Evolutionary conservation across 2,888 invertebrate species (phyloP).

Genomic region (Leucoma salicis): DNA sequence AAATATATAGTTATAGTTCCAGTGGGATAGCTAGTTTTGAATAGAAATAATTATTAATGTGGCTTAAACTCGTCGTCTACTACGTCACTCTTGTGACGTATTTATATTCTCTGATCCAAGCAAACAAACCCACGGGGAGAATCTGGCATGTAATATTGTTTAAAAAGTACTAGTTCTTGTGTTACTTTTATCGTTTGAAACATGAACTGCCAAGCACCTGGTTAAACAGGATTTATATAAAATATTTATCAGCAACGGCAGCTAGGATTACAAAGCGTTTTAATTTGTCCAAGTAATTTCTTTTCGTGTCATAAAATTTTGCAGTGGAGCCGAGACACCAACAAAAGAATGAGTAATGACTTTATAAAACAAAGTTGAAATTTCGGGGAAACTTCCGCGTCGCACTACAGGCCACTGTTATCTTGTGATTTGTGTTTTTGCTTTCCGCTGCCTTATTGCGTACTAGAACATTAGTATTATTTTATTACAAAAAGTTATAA

Average conservation of each 20-base stretch:
- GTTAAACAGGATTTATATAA: slow-evolving; percentile 27
- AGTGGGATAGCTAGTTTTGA: no score
- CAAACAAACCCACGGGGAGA: no score
- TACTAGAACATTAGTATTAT: background rate
- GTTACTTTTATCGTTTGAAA: background rate
- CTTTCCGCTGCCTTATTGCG: slow-evolving; percentile 41
- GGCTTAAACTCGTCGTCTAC: no score
- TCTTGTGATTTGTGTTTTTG: slow-evolving; percentile 66
- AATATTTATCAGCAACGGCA: slow-evolving; percentile 36
- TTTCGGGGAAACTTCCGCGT: slow-evolving; percentile 61
- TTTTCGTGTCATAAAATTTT: slow-evolving; percentile 73
- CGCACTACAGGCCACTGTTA: slow-evolving; percentile 60
- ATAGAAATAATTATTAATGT: no score
- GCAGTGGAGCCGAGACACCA: slow-evolving; percentile 62
- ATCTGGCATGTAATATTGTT: no score
- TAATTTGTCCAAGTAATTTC: slow-evolving; percentile 72
- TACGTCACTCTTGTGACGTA: no score
- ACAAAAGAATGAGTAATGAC: slow-evolving; percentile 80
- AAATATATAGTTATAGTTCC: no score
- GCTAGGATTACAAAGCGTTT: slow-evolving; percentile 63
- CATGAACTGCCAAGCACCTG: slow-evolving; percentile 13
- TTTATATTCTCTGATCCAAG: no score
- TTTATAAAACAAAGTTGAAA: slow-evolving; percentile 75
- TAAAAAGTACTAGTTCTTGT: background rate
- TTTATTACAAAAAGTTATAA: background rate